Percentiles rank a stretch among this genome's conserved stretches.
These are phyloP conservation scores for Natrix natrix DNA, from an alignment of 2,797 vertebrate genomes.

Conservation along the genomic window DNA sequence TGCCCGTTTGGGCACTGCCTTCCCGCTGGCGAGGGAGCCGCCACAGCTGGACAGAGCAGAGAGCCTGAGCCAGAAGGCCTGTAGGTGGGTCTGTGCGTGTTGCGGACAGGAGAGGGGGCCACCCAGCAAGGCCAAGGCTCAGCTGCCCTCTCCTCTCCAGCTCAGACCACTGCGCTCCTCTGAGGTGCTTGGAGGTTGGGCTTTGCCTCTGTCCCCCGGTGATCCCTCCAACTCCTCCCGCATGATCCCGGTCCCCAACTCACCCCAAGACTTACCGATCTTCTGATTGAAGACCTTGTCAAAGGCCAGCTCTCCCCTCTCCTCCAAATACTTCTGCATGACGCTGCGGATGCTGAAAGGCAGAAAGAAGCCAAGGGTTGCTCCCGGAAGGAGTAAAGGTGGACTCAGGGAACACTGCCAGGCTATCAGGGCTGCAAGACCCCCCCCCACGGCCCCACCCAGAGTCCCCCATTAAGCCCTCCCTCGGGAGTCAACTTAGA, in stretches of 20 bases:
- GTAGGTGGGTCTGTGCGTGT: not conserved
- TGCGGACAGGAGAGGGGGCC: not conserved
- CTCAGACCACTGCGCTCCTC: not conserved
- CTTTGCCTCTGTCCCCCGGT: not conserved
- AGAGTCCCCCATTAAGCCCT: not conserved
- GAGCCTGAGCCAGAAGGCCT: not conserved
- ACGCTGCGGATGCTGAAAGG: slow-evolving; percentile 93
- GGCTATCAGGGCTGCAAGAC: slow-evolving; percentile 4
- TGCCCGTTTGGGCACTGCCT: not conserved
- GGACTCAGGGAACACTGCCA: slow-evolving; percentile 18
- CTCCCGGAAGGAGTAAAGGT: not conserved
- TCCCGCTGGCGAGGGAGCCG: not conserved
- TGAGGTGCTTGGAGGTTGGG: not conserved
- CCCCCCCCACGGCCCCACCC: slow-evolving; percentile 19
- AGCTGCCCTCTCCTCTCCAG: not conserved
- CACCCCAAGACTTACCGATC: slow-evolving; percentile 80
- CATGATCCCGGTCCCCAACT: not conserved
- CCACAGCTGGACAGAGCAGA: not conserved
- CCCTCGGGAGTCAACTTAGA: not conserved
- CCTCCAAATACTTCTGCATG: slow-evolving; percentile 98
- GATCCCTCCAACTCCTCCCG: not conserved
- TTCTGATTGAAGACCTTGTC: slow-evolving; percentile 99
- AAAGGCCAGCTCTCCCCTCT: slow-evolving; percentile 92
- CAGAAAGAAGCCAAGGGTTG: slow-evolving; percentile 1
- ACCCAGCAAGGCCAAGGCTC: not conserved